Evolutionary conservation across 2,888 invertebrate genomes (phyloP).

Genomic region (Philereme vetulata): DNA sequence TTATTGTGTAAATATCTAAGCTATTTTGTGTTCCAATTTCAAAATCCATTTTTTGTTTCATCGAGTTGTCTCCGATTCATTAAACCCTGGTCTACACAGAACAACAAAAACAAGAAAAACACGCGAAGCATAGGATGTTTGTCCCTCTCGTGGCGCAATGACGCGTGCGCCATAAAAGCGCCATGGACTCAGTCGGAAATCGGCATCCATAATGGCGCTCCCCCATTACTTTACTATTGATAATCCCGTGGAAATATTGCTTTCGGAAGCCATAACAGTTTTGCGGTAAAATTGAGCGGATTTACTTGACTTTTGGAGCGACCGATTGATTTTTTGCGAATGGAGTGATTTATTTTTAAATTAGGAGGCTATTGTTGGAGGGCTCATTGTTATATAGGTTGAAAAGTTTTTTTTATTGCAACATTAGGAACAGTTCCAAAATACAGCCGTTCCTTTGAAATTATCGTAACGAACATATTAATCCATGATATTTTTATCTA

Average conservation of each 20-base stretch:
- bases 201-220: constrained; percentile 80
- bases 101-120: constrained; percentile 30
- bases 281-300: constrained; percentile 81
- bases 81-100: not conserved
- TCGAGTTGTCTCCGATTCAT: too few relatives aligned
- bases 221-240: constrained; percentile 82
- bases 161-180: constrained; percentile 79
- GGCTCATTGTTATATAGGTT: not conserved
- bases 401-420: not conserved
- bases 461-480: too few relatives aligned
- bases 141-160: constrained; percentile 69
- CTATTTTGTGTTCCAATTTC: too few relatives aligned
- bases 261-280: constrained; percentile 82
- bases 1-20: too few relatives aligned
- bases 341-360: constrained; percentile 29
- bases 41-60: too few relatives aligned
- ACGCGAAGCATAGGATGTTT: constrained; percentile 49
- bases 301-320: constrained; percentile 51
- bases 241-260: constrained; percentile 79
- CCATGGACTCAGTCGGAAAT: constrained; percentile 75
- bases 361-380: not conserved
- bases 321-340: constrained; percentile 35
- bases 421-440: not conserved
- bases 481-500: too few relatives aligned
- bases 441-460: too few relatives aligned